phyloP scores from a whole-genome alignment of 2,797 vertebrate genomes.

The Falco berigora region DNA sequence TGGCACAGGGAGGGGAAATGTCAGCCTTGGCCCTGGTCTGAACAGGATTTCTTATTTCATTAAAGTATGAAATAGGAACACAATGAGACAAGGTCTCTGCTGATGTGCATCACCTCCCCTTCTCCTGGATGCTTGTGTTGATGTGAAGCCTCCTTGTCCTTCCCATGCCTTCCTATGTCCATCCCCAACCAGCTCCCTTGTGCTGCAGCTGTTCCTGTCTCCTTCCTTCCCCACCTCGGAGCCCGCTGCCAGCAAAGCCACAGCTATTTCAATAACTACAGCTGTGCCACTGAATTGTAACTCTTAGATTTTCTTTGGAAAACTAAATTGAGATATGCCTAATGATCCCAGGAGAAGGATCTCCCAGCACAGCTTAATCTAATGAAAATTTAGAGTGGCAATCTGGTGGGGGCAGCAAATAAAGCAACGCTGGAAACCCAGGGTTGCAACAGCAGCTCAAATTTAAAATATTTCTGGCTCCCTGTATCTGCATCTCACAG shows the following conservation, averaged over 20 bases:
- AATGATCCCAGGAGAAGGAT: slow-evolving; percentile 68
- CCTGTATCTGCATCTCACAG: background rate
- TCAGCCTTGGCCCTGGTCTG: background rate
- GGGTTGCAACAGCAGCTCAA: background rate
- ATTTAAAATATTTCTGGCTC: slow-evolving; percentile 37
- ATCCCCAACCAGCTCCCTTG: background rate
- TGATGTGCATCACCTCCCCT: background rate
- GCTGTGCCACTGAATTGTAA: slow-evolving; percentile 44
- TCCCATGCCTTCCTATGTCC: background rate
- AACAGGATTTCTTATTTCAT: background rate
- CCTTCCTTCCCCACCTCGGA: background rate
- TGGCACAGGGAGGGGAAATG: background rate
- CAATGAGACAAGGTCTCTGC: background rate
- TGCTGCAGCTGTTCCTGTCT: background rate
- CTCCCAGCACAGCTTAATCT: slow-evolving; percentile 54
- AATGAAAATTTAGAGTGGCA: slow-evolving; percentile 51
- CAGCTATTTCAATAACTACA: slow-evolving; percentile 47
- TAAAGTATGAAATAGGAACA: background rate
- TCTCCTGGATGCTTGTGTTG: background rate
- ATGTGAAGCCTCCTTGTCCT: background rate
- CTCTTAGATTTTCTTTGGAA: slow-evolving; percentile 64
- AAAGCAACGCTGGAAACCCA: background rate
- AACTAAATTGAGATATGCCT: slow-evolving; percentile 63
- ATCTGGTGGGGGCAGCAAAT: slow-evolving; percentile 30
- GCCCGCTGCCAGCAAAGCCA: background rate